A percentile compares a stretch with the other conserved stretches of the same genome.
These are phyloP conservation scores for Acanthosepion pharaonis DNA, from an alignment of 2,888 invertebrate genomes.

Conservation along the genomic window DNA sequence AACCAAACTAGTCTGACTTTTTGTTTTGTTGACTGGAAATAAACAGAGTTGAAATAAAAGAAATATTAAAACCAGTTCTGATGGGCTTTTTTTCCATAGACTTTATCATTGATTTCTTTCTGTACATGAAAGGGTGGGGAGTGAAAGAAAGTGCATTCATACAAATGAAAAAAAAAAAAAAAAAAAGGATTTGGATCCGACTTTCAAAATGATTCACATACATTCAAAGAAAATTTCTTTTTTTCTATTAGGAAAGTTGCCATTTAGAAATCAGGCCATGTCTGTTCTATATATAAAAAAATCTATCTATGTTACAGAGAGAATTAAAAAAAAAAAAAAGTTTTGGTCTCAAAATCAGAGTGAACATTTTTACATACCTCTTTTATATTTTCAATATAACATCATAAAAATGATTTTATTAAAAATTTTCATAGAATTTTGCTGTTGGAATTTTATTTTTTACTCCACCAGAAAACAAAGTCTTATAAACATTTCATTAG, in stretches of 20 bases:
- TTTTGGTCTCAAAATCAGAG: slow-evolving; percentile 24
- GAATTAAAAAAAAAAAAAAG: neutral
- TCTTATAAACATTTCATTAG: neutral
- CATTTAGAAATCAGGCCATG: neutral
- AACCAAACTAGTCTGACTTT: neutral
- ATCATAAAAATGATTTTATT: neutral
- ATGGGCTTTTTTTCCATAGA: neutral
- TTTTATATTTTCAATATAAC: neutral
- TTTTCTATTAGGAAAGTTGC: neutral
- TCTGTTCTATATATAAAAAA: neutral
- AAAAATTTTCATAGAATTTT: neutral
- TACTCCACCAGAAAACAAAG: neutral
- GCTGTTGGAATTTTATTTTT: neutral
- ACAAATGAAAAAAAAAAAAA: neutral
- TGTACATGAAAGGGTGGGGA: neutral
- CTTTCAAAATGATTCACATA: neutral
- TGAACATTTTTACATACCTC: neutral
- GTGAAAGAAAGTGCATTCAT: neutral
- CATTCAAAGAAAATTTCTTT: neutral
- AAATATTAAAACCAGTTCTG: neutral
- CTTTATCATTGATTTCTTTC: neutral
- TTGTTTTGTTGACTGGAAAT: neutral
- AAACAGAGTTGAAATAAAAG: neutral
- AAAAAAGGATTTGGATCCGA: neutral
- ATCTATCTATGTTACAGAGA: neutral